These are phyloP conservation scores for Coracopsis vasa DNA, from an alignment of 2,113 vertebrate genomes.

Conservation along the genomic window DNA sequence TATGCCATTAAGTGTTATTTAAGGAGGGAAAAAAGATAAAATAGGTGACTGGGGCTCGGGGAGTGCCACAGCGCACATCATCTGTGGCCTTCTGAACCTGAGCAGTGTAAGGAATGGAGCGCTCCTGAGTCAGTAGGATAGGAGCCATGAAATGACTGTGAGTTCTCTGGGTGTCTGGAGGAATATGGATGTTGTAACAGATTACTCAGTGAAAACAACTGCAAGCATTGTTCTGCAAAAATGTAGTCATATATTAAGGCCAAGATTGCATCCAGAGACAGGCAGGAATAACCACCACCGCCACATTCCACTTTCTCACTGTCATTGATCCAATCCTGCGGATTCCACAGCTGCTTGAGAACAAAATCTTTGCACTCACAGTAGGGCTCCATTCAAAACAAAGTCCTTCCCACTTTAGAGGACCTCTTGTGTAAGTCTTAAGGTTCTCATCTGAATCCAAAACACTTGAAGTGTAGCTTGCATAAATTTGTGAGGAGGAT, in stretches of 20 bases:
- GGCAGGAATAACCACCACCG: conserved; percentile 15
- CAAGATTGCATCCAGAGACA: background rate
- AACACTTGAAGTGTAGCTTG: background rate
- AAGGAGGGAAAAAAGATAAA: background rate
- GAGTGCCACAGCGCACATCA: background rate
- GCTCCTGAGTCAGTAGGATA: background rate
- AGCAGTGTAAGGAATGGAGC: background rate
- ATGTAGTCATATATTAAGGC: background rate
- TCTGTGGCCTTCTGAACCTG: background rate
- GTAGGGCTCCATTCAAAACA: background rate
- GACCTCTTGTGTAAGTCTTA: background rate
- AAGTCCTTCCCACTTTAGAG: background rate
- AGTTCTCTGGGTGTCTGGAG: background rate
- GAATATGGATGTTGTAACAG: background rate
- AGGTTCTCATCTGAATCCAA: background rate
- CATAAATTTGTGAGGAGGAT: background rate
- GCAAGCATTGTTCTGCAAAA: background rate
- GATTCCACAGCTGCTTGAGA: conserved; percentile 9
- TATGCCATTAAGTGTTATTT: background rate
- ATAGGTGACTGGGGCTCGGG: background rate
- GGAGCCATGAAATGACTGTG: background rate
- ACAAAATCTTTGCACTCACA: background rate
- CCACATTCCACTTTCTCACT: background rate
- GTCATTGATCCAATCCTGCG: background rate
- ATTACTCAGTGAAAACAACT: background rate